phyloP scores from a whole-genome alignment of 2,113 vertebrate species.

The Rhipidura dahli region DNA sequence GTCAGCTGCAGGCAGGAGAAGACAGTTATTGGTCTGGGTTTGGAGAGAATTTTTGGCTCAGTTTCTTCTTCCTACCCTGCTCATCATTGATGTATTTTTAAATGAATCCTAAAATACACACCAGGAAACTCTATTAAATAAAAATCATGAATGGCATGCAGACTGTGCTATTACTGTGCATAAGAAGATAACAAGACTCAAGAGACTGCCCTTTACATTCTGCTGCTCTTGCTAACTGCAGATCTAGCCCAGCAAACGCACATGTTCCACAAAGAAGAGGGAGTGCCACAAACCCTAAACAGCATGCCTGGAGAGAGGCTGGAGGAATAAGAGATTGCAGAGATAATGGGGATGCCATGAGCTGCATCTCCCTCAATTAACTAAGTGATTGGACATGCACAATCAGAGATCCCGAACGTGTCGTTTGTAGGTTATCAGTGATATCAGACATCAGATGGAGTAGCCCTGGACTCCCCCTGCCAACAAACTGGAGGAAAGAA shows the following conservation, averaged over 20 bases:
- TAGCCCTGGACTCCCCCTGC: not conserved
- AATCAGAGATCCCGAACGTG: constrained; percentile 9
- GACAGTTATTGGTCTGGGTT: constrained; percentile 51
- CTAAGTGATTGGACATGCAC: constrained; percentile 44
- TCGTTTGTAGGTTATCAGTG: constrained; percentile 53
- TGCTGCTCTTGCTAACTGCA: constrained; percentile 47
- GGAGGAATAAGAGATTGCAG: constrained; percentile 13
- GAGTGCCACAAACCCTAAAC: not conserved
- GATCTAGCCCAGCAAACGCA: not conserved
- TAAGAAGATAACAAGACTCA: constrained; percentile 65
- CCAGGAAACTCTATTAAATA: constrained; percentile 65
- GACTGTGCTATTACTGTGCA: constrained; percentile 55
- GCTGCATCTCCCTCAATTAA: constrained; percentile 62
- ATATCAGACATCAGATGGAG: constrained; percentile 32
- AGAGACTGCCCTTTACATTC: constrained; percentile 61
- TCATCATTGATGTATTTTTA: constrained; percentile 61
- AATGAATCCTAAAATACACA: constrained; percentile 64
- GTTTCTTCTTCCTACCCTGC: constrained; percentile 14
- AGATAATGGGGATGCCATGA: constrained; percentile 29
- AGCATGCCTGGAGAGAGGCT: not conserved
- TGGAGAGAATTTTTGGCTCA: constrained; percentile 43
- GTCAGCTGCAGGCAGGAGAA: constrained; percentile 50
- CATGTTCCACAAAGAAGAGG: not conserved
- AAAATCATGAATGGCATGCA: constrained; percentile 57
- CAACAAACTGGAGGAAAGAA: constrained; percentile 45